Evolutionary conservation across 2,888 invertebrate species (phyloP), one percentile per base, ranked within the genome.

Genomic region (Sturmia bella): DNA sequence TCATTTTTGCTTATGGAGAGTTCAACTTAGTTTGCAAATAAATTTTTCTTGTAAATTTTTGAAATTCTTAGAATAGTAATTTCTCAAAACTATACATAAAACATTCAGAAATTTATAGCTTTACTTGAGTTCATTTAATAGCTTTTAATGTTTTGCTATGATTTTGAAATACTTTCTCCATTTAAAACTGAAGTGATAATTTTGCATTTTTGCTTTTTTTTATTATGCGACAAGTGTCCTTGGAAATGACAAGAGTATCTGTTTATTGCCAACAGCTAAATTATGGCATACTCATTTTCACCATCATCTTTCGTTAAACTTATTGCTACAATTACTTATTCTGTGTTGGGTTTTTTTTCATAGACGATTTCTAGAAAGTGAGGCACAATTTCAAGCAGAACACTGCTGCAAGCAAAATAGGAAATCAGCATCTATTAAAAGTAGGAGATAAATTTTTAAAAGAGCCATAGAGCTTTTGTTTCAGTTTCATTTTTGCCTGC

Each of bases 251-350:
- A 54, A 61, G 45, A 45, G 32, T 64, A 63, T 54, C 52, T 66
- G 50, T 54, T 77, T 78, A 64, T 70, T 70, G 70, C 70, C 57
- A 77, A 70, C 56, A 63, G 77, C 70, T 50, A 70, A 63, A 61
- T 70, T 77, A 48, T 78, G 64, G 11, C 66, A 78, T 54, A 66
- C 12, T 45, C 39, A 69, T 24, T 48, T 27, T 19, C 37, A 63
- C 21, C 52, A 45, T 11, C 54, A 63, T 39, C 41, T 45, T 19
- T 3, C 17, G 32, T 32, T 52, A 13, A 48, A 32, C 32, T 59
- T 15, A 21, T 59, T 43, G 24, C 43, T 43, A 24, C 39, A 59
- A 39, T 59, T 45, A 27, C 43, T 45, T 61, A 15, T 15, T 27
- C 11, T 15, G 7, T 13, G 32, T 39, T 13, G n/a, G n/a, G n/a